Base-by-base conservation (phyloP, 2,113 vertebrate species). In the Ivindomyrus marchei region DNA sequence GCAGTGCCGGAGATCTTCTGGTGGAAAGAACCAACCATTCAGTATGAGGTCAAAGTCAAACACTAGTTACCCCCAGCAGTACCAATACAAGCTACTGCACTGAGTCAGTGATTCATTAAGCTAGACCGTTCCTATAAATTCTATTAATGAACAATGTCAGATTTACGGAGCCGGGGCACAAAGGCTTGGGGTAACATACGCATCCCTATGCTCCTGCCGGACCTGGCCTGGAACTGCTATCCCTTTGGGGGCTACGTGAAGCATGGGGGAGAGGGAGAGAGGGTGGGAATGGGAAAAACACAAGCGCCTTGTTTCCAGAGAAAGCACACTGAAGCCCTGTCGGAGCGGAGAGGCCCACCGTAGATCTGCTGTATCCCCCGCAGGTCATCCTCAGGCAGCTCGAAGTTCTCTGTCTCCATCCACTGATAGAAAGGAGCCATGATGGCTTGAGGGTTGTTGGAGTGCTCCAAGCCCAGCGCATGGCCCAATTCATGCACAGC, bases 341-440 rank as follows among this genome's bases (percentile, higher is more conserved):
- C 3, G 31, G 31, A 6, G 13, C 7, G 39, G 27, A 39, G 70
- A 56, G 21, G 13, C 94, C 94, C 87, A 99, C 98, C 98, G 0
- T 99, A 99, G 19, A 99, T 97, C 94, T 97, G 95, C 93, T 99
- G 98, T 91, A 99, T 98, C 90, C 98, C 98, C 89, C 89, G 94
- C 84, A 97, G 93, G 92, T 99, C 98, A 0, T 99, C 98, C 46
- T 97, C 96, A 0, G 97, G 97, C 91, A 99, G 94, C 15, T 97
- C 96, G 95, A 99, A 99, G 94, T 97, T 96, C 80, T 98, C 96
- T 0, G 96, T 97, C 93, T 98, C 95, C 95, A 97, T 98, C 97
- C 97, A 99, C 93, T 98, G 97, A 95, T 99, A 99, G 95, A 99
- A 97, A 0, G 98, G 98, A 0, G 98, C 97, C 98, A 99, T 99